Percentiles rank a stretch among this genome's conserved stretches.
phyloP scores from a whole-genome alignment of 1,140 invertebrate species.

The Rhyacophila brunnea region DNA sequence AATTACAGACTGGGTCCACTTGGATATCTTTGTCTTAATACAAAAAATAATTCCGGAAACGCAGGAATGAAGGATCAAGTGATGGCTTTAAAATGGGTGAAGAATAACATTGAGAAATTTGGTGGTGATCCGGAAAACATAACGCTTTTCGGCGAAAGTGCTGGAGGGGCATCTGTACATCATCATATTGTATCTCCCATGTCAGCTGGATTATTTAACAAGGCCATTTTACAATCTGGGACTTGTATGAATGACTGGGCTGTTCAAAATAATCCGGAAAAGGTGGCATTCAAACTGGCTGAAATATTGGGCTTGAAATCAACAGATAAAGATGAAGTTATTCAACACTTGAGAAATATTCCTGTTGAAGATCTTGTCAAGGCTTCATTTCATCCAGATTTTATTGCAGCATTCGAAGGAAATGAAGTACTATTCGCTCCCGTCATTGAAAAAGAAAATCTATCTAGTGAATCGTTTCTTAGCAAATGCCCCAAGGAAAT shows the following conservation, averaged over 20 bases:
- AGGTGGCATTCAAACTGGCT: constrained; percentile 43
- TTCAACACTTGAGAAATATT: constrained; percentile 49
- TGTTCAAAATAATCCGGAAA: constrained; percentile 36
- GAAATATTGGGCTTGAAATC: constrained; percentile 48
- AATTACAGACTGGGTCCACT: constrained; percentile 59
- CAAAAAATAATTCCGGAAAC: constrained; percentile 61
- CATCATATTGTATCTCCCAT: constrained; percentile 53
- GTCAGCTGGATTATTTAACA: constrained; percentile 56
- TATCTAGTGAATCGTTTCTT: constrained; percentile 43
- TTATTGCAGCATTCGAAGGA: constrained; percentile 41
- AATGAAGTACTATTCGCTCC: constrained; percentile 43
- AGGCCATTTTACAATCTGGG: constrained; percentile 62
- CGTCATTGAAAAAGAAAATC: constrained; percentile 45
- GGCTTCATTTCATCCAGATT: constrained; percentile 34
- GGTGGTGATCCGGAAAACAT: constrained; percentile 56
- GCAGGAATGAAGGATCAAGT: constrained; percentile 69
- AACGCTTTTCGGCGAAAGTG: constrained; percentile 57
- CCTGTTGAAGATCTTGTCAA: constrained; percentile 44
- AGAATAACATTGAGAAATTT: constrained; percentile 63
- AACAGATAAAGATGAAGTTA: constrained; percentile 43
- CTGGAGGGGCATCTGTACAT: constrained; percentile 54
- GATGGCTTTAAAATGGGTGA: constrained; percentile 66
- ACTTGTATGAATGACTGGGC: constrained; percentile 47
- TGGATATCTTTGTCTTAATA: constrained; percentile 64
- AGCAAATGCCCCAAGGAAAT: constrained; percentile 42